Evolutionary conservation across 2,113 vertebrate species (phyloP).

Genomic region (Prunella fulvescens): DNA sequence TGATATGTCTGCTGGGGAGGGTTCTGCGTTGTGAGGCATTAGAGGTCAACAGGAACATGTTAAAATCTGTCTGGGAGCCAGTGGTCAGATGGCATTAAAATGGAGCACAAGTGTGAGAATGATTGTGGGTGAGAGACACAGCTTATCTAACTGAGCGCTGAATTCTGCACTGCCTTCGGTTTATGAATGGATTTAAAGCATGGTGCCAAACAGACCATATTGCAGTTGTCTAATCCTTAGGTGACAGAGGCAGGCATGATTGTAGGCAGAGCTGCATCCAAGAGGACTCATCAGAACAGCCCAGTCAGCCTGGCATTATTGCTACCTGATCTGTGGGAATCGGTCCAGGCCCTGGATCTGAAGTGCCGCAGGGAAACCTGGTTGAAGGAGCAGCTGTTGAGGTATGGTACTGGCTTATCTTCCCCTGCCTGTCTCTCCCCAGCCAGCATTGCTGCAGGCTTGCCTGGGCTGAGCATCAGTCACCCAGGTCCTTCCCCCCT

Average conservation of each 20-base stretch:
- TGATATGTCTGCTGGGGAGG: not conserved
- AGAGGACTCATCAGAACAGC: constrained; percentile 21
- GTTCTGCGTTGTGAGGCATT: not conserved
- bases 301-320: constrained; percentile 30
- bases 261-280: constrained; percentile 41
- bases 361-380: not conserved
- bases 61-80: constrained; percentile 12
- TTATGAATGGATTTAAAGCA: constrained; percentile 49
- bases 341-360: not conserved
- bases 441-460: not conserved
- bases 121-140: not conserved
- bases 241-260: constrained; percentile 40
- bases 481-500: not conserved
- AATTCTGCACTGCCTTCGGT: constrained; percentile 23
- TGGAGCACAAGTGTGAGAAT: not conserved
- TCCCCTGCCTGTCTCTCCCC: not conserved
- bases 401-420: not conserved
- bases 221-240: constrained; percentile 56
- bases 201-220: constrained; percentile 55
- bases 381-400: not conserved
- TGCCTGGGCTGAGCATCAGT: not conserved
- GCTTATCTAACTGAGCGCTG: constrained; percentile 1
- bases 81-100: not conserved
- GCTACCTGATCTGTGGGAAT: constrained; percentile 13
- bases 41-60: not conserved